Percentiles rank a stretch among this genome's conserved stretches.
Conservation (phyloP, 2,888 invertebrate species). For the Melinopterus prodromus region DNA sequence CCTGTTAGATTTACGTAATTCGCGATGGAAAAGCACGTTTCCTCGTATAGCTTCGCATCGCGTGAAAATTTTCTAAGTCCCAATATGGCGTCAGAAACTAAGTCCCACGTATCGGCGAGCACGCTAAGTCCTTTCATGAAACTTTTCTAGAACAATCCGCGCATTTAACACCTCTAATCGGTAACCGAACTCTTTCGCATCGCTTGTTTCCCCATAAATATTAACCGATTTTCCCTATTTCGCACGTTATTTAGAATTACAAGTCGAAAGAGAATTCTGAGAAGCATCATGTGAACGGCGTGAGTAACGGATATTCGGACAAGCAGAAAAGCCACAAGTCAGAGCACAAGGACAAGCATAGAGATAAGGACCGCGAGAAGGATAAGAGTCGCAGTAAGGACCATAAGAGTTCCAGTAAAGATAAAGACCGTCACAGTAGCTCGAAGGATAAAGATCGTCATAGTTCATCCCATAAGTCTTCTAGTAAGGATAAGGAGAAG, state of each 20-base stretch:
- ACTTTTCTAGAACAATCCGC: conserved; percentile 7
- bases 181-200: conserved; percentile 6
- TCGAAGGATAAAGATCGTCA: conserved; percentile 55
- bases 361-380: conserved; percentile 72
- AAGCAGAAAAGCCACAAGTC: conserved; percentile 67
- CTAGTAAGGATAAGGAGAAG: conserved; percentile 58
- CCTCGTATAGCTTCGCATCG: conserved; percentile 61
- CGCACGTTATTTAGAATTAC: conserved; percentile 32
- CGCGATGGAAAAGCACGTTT: conserved; percentile 52
- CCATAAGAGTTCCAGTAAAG: conserved; percentile 70
- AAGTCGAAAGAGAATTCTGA: conserved; percentile 52
- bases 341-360: conserved; percentile 72
- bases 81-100: conserved; percentile 87
- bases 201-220: background rate
- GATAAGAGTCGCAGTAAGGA: conserved; percentile 67
- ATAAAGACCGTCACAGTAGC: conserved; percentile 54
- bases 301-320: conserved; percentile 77
- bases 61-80: conserved; percentile 77
- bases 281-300: conserved; percentile 74
- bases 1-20: conserved; percentile 41
- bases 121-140: conserved; percentile 17
- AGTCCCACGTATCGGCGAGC: conserved; percentile 64
- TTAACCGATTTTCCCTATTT: conserved; percentile 12
- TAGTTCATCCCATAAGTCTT: conserved; percentile 59
- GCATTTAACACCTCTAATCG: background rate